Conservation (phyloP, 2,113 vertebrate species). For the Antennarius striatus region DNA sequence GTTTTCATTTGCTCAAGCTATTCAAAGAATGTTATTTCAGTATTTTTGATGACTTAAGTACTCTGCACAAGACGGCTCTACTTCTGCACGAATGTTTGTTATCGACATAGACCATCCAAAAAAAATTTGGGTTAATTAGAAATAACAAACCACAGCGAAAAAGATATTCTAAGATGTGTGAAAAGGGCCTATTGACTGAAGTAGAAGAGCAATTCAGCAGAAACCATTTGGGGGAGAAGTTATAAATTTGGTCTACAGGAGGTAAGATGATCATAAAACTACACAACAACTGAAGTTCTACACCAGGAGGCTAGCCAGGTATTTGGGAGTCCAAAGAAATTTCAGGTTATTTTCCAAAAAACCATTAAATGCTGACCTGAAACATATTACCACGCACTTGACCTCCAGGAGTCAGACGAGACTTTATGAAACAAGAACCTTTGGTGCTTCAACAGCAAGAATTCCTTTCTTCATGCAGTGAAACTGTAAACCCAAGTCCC, state of each 20-base stretch:
- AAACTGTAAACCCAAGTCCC: conserved; percentile 71
- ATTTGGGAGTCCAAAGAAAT: background rate
- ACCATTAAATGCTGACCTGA: background rate
- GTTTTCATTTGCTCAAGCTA: conserved; percentile 67
- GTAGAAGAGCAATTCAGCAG: conserved; percentile 23
- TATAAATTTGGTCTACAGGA: conserved; percentile 6
- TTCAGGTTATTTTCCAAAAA: background rate
- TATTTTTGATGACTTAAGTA: conserved; percentile 59
- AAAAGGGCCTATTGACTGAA: conserved; percentile 64
- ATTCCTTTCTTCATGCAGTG: conserved; percentile 46
- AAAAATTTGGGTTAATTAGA: conserved; percentile 47
- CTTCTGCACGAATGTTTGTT: conserved; percentile 38
- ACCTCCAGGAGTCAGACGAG: conserved; percentile 15
- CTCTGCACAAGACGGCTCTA: conserved; percentile 25
- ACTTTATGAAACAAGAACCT: conserved; percentile 23
- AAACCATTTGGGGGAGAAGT: conserved; percentile 22
- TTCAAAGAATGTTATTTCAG: conserved; percentile 77
- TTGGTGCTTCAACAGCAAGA: conserved; percentile 30
- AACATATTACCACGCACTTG: background rate
- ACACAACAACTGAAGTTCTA: background rate
- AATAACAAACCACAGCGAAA: conserved; percentile 59
- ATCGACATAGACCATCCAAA: conserved; percentile 13
- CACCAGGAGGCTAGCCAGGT: background rate
- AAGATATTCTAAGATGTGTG: conserved; percentile 44
- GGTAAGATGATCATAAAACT: conserved; percentile 17